phyloP scores from a whole-genome alignment of 2,888 invertebrate species.

The Saturnia japonica region DNA sequence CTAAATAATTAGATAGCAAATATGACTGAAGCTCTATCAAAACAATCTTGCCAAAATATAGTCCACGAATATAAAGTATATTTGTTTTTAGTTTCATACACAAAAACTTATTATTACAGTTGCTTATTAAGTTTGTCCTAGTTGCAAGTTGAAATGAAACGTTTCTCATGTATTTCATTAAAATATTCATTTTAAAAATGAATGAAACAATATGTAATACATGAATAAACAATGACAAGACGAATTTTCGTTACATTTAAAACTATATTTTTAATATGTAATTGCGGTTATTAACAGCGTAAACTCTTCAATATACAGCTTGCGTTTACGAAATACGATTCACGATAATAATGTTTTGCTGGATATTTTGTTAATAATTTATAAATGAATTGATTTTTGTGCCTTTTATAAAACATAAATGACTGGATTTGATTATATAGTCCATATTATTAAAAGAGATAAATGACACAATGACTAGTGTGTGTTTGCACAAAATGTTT shows the following conservation, averaged over 20 bases:
- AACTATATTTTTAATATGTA: background rate
- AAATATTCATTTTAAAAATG: constrained; percentile 21
- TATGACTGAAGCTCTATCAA: constrained; percentile 49
- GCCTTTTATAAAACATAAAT: constrained; percentile 72
- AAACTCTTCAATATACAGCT: constrained; percentile 25
- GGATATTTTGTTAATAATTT: constrained; percentile 57
- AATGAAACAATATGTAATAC: background rate
- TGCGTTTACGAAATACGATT: constrained; percentile 28
- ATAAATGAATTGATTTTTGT: constrained; percentile 76
- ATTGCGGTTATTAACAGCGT: background rate
- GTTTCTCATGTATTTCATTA: constrained; percentile 50
- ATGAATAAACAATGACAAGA: background rate
- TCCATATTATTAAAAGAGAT: constrained; percentile 60
- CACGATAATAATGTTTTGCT: constrained; percentile 57
- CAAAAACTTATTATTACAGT: constrained; percentile 24
- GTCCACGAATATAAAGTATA: constrained; percentile 32
- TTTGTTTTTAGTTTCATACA: constrained; percentile 14
- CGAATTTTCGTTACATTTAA: constrained; percentile 4
- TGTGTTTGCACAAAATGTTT: constrained; percentile 77
- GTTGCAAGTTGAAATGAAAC: constrained; percentile 57
- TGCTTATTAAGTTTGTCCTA: constrained; percentile 56
- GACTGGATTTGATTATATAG: constrained; percentile 77
- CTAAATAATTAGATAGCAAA: constrained; percentile 35
- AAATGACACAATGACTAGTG: constrained; percentile 64
- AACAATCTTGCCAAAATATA: constrained; percentile 60